Conservation (phyloP, 1,140 invertebrate species). For the Hycleus cichorii region DNA sequence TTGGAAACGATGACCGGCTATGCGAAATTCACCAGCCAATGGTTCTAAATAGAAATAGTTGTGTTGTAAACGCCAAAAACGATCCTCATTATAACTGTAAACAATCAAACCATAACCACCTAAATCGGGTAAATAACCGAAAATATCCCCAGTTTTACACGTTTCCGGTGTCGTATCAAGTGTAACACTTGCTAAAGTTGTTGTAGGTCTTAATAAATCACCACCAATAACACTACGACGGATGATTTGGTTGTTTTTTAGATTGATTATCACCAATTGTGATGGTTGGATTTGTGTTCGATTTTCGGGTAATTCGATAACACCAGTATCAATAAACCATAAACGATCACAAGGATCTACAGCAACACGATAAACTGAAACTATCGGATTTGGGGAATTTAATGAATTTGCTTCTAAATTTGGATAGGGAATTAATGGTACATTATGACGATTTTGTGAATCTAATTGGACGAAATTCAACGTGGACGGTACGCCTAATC, state of each 20-base stretch:
- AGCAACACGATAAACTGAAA: slow-evolving; percentile 60
- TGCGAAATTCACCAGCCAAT: slow-evolving; percentile 55
- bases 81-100: slow-evolving; percentile 53
- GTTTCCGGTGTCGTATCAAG: slow-evolving; percentile 52
- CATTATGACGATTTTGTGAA: slow-evolving; percentile 35
- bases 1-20: slow-evolving; percentile 55
- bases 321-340: slow-evolving; percentile 67
- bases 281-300: slow-evolving; percentile 48
- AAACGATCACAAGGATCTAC: slow-evolving; percentile 61
- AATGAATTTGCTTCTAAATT: slow-evolving; percentile 49
- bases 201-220: slow-evolving; percentile 38
- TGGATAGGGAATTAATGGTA: slow-evolving; percentile 56
- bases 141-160: slow-evolving; percentile 52
- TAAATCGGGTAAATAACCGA: slow-evolving; percentile 65
- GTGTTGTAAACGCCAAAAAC: slow-evolving; percentile 62
- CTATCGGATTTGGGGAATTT: slow-evolving; percentile 18
- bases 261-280: slow-evolving; percentile 58
- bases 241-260: slow-evolving; percentile 49
- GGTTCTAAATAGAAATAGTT: slow-evolving; percentile 70
- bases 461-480: slow-evolving; percentile 55
- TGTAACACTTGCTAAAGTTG: slow-evolving; percentile 52
- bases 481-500: slow-evolving; percentile 58
- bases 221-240: slow-evolving; percentile 42
- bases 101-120: slow-evolving; percentile 60
- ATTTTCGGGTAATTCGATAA: slow-evolving; percentile 50